phyloP scores from a whole-genome alignment of 2,888 invertebrate species.

The Aporophyla lueneburgensis region DNA sequence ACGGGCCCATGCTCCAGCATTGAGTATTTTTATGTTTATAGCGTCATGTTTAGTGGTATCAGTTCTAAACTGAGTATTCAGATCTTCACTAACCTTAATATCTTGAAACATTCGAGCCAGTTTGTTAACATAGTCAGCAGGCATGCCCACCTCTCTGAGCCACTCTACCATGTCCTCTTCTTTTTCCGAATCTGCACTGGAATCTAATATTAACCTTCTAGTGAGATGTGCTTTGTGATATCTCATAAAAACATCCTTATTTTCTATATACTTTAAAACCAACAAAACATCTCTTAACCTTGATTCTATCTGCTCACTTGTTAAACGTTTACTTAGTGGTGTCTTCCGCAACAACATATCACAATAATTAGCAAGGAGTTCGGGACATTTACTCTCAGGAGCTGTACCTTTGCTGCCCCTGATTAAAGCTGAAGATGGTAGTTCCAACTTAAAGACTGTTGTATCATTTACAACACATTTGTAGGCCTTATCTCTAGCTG shows the following conservation, averaged over 20 bases:
- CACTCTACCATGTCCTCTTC: slow-evolving; percentile 99
- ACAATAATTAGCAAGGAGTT: slow-evolving; percentile 99
- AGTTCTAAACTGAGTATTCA: slow-evolving; percentile 97
- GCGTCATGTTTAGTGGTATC: slow-evolving; percentile 96
- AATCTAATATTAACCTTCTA: slow-evolving; percentile 97
- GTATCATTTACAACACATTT: slow-evolving; percentile 99
- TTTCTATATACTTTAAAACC: slow-evolving; percentile 99
- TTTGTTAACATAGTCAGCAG: slow-evolving; percentile 99
- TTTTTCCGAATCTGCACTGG: slow-evolving; percentile 99
- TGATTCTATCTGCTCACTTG: slow-evolving; percentile 98
- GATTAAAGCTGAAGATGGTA: slow-evolving; percentile 91
- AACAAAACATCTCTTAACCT: slow-evolving; percentile 98
- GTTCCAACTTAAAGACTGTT: slow-evolving; percentile 95
- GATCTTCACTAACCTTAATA: slow-evolving; percentile 99
- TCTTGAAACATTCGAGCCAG: slow-evolving; percentile 99
- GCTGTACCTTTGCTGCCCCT: slow-evolving; percentile 93
- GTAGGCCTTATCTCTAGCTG: slow-evolving; percentile 99
- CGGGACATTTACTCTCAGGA: slow-evolving; percentile 99
- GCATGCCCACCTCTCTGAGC: slow-evolving; percentile 99
- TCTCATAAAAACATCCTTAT: slow-evolving; percentile 99
- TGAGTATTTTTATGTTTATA: slow-evolving; percentile 99
- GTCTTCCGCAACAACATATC: slow-evolving; percentile 99
- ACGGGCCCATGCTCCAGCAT: slow-evolving; percentile 99
- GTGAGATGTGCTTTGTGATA: slow-evolving; percentile 99
- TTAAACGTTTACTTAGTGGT: slow-evolving; percentile 98